A percentile compares a stretch with the other conserved stretches of the same genome.
Conservation (phyloP, 1,140 invertebrate species). For the Magallana angulata region DNA sequence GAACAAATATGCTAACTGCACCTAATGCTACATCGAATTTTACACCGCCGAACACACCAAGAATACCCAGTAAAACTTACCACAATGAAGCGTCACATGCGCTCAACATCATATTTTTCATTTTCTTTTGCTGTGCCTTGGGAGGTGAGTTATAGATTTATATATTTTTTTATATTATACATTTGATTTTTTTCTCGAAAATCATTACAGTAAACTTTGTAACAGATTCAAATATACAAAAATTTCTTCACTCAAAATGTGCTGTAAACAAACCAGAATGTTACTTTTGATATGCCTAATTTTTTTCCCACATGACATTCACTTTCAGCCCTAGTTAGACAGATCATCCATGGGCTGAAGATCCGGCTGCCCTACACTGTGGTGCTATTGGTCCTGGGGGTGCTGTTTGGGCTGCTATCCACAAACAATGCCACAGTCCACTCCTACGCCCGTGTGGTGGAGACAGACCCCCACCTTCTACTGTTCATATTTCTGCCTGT, state of each 20-base stretch:
- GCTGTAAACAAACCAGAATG: background rate
- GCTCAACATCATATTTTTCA: slow-evolving; percentile 62
- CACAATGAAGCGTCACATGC: background rate
- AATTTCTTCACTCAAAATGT: background rate
- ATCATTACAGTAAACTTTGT: background rate
- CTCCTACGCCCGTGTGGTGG: slow-evolving; percentile 65
- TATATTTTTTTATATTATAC: no score
- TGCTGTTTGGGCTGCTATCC: slow-evolving; percentile 69
- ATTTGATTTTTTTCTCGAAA: background rate
- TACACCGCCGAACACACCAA: background rate
- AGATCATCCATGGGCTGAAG: slow-evolving; percentile 64
- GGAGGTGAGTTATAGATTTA: slow-evolving; percentile 59
- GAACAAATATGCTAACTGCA: background rate
- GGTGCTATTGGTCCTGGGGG: slow-evolving; percentile 74
- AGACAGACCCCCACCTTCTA: slow-evolving; percentile 77
- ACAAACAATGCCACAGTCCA: slow-evolving; percentile 53
- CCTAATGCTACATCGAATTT: background rate
- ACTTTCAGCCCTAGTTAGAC: slow-evolving; percentile 70
- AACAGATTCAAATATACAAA: background rate
- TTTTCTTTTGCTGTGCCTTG: slow-evolving; percentile 64
- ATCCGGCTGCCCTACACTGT: slow-evolving; percentile 76
- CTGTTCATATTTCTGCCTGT: slow-evolving; percentile 80
- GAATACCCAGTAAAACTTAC: background rate
- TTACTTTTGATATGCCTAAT: background rate
- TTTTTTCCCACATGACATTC: background rate